Conservation (phyloP, 2,888 invertebrate genomes). For the Dromius quadrimaculatus region DNA sequence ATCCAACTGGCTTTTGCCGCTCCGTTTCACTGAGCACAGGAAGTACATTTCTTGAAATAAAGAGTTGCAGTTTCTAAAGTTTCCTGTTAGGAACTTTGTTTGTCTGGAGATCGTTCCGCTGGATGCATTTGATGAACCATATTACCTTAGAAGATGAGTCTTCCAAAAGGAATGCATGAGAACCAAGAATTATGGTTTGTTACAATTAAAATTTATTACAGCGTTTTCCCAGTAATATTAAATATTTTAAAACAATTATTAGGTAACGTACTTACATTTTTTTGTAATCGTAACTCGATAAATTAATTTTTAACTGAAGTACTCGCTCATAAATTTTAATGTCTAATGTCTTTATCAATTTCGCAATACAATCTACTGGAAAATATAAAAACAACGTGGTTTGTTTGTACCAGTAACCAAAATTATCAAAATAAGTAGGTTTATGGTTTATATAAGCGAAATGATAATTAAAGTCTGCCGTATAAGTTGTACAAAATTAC, state of each 20-base stretch:
- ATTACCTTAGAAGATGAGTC: background rate
- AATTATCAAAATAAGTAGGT: slow-evolving; percentile 31
- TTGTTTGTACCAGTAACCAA: slow-evolving; percentile 28
- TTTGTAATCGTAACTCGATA: too few relatives aligned
- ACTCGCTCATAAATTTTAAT: too few relatives aligned
- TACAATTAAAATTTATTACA: too few relatives aligned
- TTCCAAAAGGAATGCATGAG: slow-evolving; percentile 24
- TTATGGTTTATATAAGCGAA: slow-evolving; percentile 36
- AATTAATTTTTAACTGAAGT: too few relatives aligned
- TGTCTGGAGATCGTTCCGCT: slow-evolving; percentile 26
- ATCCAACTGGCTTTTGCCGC: slow-evolving; percentile 25
- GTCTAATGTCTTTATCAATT: slow-evolving; percentile 12
- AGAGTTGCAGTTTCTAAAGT: slow-evolving; percentile 45
- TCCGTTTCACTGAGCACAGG: slow-evolving; percentile 2
- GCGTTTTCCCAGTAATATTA: too few relatives aligned
- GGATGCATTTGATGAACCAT: slow-evolving; percentile 21
- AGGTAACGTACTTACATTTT: too few relatives aligned
- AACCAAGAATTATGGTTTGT: too few relatives aligned
- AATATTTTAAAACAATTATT: too few relatives aligned
- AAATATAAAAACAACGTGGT: background rate
- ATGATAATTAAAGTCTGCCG: slow-evolving; percentile 32
- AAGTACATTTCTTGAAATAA: slow-evolving; percentile 44
- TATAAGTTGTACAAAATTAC: slow-evolving; percentile 34
- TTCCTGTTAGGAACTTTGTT: slow-evolving; percentile 40
- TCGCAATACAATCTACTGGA: slow-evolving; percentile 1